phyloP scores from a whole-genome alignment of 2,113 vertebrate species.

The Rhagologus leucostigma region DNA sequence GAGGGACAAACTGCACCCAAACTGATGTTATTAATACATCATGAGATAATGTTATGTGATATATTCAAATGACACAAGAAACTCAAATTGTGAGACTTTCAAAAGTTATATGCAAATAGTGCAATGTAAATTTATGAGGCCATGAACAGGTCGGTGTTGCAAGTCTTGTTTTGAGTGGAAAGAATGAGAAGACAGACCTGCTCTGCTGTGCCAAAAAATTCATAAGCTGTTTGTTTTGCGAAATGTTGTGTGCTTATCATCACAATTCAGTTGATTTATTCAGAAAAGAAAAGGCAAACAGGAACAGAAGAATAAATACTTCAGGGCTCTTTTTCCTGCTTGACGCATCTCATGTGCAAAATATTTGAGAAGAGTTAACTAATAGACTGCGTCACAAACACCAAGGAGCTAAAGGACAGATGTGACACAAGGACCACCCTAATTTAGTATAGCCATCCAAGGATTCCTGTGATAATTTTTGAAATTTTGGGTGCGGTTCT shows the following conservation, averaged over 20 bases:
- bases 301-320: not conserved
- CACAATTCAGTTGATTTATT: not conserved
- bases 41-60: not conserved
- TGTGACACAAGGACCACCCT: not conserved
- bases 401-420: not conserved
- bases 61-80: not conserved
- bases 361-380: not conserved
- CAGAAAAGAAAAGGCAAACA: not conserved
- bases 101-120: not conserved
- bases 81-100: not conserved
- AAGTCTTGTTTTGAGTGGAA: not conserved
- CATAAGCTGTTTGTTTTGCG: not conserved
- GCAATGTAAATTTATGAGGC: not conserved
- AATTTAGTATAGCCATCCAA: not conserved
- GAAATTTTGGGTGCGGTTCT: not conserved
- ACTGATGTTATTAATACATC: not conserved
- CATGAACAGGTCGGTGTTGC: not conserved
- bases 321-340: not conserved
- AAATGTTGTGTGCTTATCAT: not conserved
- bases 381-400: not conserved
- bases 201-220: not conserved
- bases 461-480: not conserved
- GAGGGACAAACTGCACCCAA: not conserved
- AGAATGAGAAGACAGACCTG: not conserved
- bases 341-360: not conserved